Evolutionary conservation across 2,888 invertebrate species (phyloP).

Genomic region (Idaea aversata): DNA sequence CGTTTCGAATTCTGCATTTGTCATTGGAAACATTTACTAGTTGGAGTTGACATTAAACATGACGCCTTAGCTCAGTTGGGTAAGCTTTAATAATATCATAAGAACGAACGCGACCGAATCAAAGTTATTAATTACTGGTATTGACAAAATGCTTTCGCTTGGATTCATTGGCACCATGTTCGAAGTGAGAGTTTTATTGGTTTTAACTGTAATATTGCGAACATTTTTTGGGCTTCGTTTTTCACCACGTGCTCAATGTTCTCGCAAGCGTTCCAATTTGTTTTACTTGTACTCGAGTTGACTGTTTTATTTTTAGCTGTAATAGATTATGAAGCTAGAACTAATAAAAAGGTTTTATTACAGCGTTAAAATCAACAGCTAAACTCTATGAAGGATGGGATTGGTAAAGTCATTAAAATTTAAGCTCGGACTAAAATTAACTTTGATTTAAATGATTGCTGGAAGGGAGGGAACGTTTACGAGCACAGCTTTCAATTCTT

Average conservation of each 20-base stretch:
- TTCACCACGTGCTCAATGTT: slow-evolving; percentile 8
- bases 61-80: slow-evolving; percentile 62
- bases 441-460: slow-evolving; percentile 30
- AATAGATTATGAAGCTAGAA: slow-evolving; percentile 10
- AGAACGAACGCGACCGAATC: slow-evolving; percentile 55
- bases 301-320: slow-evolving; percentile 2
- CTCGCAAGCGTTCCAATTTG: slow-evolving; percentile 6
- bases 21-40: slow-evolving; percentile 74
- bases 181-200: slow-evolving; percentile 50
- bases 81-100: slow-evolving; percentile 72
- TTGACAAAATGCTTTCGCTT: slow-evolving; percentile 63
- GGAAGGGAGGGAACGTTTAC: slow-evolving; percentile 27
- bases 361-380: slow-evolving; percentile 24
- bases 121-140: slow-evolving; percentile 71
- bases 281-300: background rate
- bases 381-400: slow-evolving; percentile 21
- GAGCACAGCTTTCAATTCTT: slow-evolving; percentile 33
- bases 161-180: slow-evolving; percentile 42
- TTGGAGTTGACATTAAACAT: slow-evolving; percentile 73
- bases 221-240: slow-evolving; percentile 29
- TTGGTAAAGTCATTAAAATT: slow-evolving; percentile 26
- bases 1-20: slow-evolving; percentile 66
- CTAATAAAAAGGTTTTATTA: slow-evolving; percentile 22
- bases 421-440: slow-evolving; percentile 28
- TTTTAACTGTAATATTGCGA: slow-evolving; percentile 36